These are phyloP conservation scores for Neoitamus cyanurus DNA, from an alignment of 2,888 invertebrate genomes.

Conservation along the genomic window DNA sequence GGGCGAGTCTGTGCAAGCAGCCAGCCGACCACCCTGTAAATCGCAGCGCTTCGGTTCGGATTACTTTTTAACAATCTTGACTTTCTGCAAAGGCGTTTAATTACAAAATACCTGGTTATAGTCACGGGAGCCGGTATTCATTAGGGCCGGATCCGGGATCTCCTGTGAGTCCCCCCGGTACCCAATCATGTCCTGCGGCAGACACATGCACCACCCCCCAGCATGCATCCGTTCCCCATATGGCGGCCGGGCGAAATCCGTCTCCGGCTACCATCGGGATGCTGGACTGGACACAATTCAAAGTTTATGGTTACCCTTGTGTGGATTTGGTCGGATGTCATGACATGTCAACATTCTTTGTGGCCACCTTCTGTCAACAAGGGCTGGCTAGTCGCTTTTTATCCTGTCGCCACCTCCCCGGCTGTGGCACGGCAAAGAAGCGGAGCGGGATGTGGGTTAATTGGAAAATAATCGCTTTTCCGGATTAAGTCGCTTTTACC, in stretches of 20 bases:
- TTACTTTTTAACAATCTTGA: conserved; percentile 52
- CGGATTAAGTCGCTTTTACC: conserved; percentile 42
- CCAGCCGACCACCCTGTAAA: conserved; percentile 43
- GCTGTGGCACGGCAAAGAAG: neutral
- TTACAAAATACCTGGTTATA: conserved; percentile 52
- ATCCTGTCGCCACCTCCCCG: conserved; percentile 13
- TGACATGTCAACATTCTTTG: conserved; percentile 52
- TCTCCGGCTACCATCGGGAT: conserved; percentile 15
- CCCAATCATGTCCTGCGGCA: conserved; percentile 48
- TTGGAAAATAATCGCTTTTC: conserved; percentile 51
- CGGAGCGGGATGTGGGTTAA: conserved; percentile 42
- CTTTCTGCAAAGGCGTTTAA: conserved; percentile 50
- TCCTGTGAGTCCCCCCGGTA: conserved; percentile 36
- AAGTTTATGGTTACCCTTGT: conserved; percentile 45
- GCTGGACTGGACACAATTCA: conserved; percentile 47
- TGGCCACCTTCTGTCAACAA: conserved; percentile 49
- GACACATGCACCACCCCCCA: conserved; percentile 33
- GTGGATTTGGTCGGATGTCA: conserved; percentile 48
- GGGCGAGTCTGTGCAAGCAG: neutral
- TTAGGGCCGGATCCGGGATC: conserved; percentile 29
- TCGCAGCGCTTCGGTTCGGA: conserved; percentile 49
- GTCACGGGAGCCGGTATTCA: conserved; percentile 44
- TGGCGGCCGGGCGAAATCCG: neutral
- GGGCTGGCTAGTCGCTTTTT: conserved; percentile 11
- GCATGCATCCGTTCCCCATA: neutral